Evolutionary conservation across 2,888 invertebrate species (phyloP).

Genomic region (Dermolepida albohirtum): DNA sequence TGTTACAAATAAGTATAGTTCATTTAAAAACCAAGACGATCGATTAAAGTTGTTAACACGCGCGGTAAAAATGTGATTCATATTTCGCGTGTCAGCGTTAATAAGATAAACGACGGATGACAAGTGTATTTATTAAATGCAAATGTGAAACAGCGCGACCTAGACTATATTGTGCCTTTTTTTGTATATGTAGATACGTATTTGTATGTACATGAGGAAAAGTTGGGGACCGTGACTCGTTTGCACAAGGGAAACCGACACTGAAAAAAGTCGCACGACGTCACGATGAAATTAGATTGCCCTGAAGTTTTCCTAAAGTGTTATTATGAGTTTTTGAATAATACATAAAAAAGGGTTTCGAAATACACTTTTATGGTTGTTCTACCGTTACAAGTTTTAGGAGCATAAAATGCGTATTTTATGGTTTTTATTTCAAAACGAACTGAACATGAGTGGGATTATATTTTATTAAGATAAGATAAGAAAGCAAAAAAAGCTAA

Average conservation of each 20-base stretch:
- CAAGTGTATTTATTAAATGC: slow-evolving; percentile 43
- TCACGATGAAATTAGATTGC: slow-evolving; percentile 33
- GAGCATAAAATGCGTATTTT: slow-evolving; percentile 20
- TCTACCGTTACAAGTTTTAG: slow-evolving; percentile 25
- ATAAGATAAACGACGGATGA: slow-evolving; percentile 43
- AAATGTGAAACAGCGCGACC: slow-evolving; percentile 37
- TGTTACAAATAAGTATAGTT: too few relatives aligned
- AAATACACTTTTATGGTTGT: slow-evolving; percentile 15
- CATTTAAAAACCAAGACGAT: slow-evolving; percentile 23
- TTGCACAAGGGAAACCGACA: slow-evolving; percentile 19
- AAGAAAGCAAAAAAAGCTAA: slow-evolving; percentile 5
- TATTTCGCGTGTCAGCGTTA: slow-evolving; percentile 42
- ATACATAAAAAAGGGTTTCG: slow-evolving; percentile 32
- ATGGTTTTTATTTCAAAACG: slow-evolving; percentile 28
- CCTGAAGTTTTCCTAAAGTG: slow-evolving; percentile 33
- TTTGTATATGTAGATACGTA: slow-evolving; percentile 14
- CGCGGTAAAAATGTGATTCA: slow-evolving; percentile 41
- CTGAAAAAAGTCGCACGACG: slow-evolving; percentile 10
- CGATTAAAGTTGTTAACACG: slow-evolving; percentile 31
- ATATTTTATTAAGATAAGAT: slow-evolving; percentile 26
- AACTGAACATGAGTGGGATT: slow-evolving; percentile 16
- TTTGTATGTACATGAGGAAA: slow-evolving; percentile 1
- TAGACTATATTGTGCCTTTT: slow-evolving; percentile 2
- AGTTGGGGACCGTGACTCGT: slow-evolving; percentile 21
- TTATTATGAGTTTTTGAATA: slow-evolving; percentile 31